Base-by-base conservation (phyloP, 2,797 vertebrate species). In the Syndactyla subalaris region DNA sequence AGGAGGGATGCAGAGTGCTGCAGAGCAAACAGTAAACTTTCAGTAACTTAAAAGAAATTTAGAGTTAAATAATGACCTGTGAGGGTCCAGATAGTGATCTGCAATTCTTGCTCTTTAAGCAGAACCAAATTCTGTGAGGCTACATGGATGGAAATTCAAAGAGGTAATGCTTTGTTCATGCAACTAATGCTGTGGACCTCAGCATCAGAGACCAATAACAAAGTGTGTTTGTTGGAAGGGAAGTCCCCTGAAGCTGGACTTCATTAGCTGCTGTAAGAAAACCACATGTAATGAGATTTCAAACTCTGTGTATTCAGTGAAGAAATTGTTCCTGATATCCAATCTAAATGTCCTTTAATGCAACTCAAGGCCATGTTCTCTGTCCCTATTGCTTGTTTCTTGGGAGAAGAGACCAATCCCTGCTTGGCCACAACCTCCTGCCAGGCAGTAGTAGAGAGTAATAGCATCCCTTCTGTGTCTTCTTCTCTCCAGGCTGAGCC, bases 371-470 rank as follows among this genome's bases (percentile, higher is more conserved):
- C 19, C 2, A 1, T 46, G 34, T 59, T 22, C 13, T 48, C 46
- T 46, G 14, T 6, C 13, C 19, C 34, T 59, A 9, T 54, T 23
- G 12, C 6, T 41, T 72, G 30, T 4, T 41, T 14, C 6, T 10
- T 36, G 30, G 29, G 39, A 84, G 51, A 30, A 52, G n/a, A 71
- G n/a, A 8, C 16, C 23, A 14, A 29, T 15, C 21, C 30, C 24
- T 7, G 11, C 10, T 8, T 12, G 24, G 2, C 1, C 30, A 2
- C 2, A 3, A 6, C 10, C 45, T 65, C 30, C 51, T 36, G 17
- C 23, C 26, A 46, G 39, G 54, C 14, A 51, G 17, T 0, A 32
- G 12, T 12, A 2, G 1, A 54, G 27, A 46, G 21, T 0, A 2
- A 39, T 2, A 65, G 52, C 4, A 3, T 46, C 1, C 12, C 9